These are phyloP conservation scores for Calliscelio sp. DNA, from an alignment of 2,888 invertebrate species.

Conservation along the genomic window DNA sequence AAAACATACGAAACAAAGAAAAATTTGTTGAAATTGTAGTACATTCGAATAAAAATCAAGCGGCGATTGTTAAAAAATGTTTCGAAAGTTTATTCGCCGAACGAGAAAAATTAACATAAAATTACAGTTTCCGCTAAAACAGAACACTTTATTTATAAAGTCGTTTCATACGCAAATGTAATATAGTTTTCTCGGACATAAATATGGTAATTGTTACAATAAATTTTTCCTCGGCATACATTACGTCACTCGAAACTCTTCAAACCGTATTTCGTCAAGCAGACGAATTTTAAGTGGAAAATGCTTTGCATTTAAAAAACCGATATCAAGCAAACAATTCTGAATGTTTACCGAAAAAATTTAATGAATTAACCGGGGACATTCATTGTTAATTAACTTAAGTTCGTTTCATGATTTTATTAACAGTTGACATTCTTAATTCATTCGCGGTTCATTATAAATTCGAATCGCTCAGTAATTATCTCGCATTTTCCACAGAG, in stretches of 20 bases:
- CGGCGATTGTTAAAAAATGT: too few species aligned
- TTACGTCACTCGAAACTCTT: slow-evolving; percentile 22
- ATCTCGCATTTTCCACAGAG: neutral
- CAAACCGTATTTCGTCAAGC: neutral
- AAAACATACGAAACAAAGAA: too few species aligned
- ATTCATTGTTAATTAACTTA: neutral
- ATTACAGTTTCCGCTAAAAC: slow-evolving; percentile 11
- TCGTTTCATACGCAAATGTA: slow-evolving; percentile 12
- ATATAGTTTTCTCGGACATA: slow-evolving; percentile 10
- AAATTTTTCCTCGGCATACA: slow-evolving; percentile 11
- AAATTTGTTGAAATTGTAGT: too few species aligned
- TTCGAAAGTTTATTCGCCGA: neutral
- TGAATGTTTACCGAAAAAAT: neutral
- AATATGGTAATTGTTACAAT: slow-evolving; percentile 39
- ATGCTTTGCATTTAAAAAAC: neutral
- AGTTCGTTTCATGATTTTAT: neutral
- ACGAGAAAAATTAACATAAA: slow-evolving; percentile 22
- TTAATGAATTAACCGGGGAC: neutral
- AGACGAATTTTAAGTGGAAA: slow-evolving; percentile 1
- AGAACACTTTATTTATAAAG: slow-evolving; percentile 11
- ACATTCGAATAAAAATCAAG: too few species aligned
- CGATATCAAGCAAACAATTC: neutral
- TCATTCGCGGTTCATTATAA: neutral
- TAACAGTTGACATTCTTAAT: neutral
- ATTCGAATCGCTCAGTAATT: neutral